Evolutionary conservation across 2,797 vertebrate species (phyloP).

Genomic region (Rhadinocentrus ornatus): DNA sequence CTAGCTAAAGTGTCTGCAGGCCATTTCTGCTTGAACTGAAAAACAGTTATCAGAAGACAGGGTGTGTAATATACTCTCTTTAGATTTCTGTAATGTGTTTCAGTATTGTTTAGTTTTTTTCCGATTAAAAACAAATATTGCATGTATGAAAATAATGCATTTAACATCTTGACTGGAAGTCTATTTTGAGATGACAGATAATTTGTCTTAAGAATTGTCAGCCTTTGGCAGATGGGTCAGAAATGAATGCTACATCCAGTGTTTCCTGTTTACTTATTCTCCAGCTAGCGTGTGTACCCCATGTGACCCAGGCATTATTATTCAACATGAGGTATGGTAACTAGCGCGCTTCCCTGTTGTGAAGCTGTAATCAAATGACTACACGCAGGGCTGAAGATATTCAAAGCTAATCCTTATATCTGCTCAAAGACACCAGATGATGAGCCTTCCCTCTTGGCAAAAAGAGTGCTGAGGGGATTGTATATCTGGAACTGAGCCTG

Average conservation of each 20-base stretch:
- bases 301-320: conserved; percentile 59
- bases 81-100: background rate
- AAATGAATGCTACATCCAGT: conserved; percentile 1
- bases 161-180: background rate
- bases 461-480: conserved; percentile 46
- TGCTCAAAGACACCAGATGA: conserved; percentile 69
- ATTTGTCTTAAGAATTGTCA: background rate
- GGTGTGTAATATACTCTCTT: background rate
- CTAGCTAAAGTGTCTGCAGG: background rate
- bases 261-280: conserved; percentile 33
- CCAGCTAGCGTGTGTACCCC: conserved; percentile 33
- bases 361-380: conserved; percentile 63
- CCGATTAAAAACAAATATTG: background rate
- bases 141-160: background rate
- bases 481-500: conserved; percentile 54
- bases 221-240: conserved; percentile 35
- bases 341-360: conserved; percentile 56
- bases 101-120: background rate
- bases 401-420: conserved; percentile 75
- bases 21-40: background rate
- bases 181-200: background rate
- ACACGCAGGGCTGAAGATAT: conserved; percentile 64
- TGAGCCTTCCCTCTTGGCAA: conserved; percentile 67
- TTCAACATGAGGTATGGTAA: conserved; percentile 47
- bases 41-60: background rate